Evolutionary conservation across 2,888 invertebrate genomes (phyloP), one percentile per base, ranked within the genome.

Genomic region (Fabriciana adippe): DNA sequence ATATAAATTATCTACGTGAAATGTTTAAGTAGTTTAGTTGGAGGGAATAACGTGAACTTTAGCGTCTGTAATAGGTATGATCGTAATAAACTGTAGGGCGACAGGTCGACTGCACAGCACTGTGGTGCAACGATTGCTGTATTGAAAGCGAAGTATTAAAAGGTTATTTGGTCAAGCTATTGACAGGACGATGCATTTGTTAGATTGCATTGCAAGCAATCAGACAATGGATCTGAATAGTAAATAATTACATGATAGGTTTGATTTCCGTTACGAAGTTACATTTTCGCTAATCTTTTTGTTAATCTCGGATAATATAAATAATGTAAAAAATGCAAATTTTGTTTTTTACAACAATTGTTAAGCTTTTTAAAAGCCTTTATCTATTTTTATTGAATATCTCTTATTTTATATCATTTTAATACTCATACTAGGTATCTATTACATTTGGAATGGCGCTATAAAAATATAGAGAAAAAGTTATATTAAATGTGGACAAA

Each of bases 21-120:
- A 48, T 48, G 57, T 60, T 47, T 69, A 50, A 57, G 53, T 47
- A n/a, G 35, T 54, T 15, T 41, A 56, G 48, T 56, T 35, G 26
- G 72, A 78, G 79, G 81, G 84, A 83, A 83, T 77, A 73, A 74
- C 70, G 71, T 86, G 86, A 85, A 84, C 86, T 86, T 85, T 85
- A 83, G 64, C 73, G 70, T 55, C 67, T 61, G 64, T 69, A 60
- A 71, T 62, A 66, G 72, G 72, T 72, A 75, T 74, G 72, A 68
- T 75, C 74, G 72, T 51, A 70, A 70, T 70, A 65, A 70, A 65
- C 65, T 50, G 65, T 35, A 56, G 65, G 74, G 76, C 74, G 83
- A 81, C 83, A 81, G 79, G 78, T 83, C 74, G 70, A 65, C 45
- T 64, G 57, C 51, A 68, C 60, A 59, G 60, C 6, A 50, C 53